phyloP scores from a whole-genome alignment of 2,113 vertebrate genomes.

The Delphinapterus leucas region DNA sequence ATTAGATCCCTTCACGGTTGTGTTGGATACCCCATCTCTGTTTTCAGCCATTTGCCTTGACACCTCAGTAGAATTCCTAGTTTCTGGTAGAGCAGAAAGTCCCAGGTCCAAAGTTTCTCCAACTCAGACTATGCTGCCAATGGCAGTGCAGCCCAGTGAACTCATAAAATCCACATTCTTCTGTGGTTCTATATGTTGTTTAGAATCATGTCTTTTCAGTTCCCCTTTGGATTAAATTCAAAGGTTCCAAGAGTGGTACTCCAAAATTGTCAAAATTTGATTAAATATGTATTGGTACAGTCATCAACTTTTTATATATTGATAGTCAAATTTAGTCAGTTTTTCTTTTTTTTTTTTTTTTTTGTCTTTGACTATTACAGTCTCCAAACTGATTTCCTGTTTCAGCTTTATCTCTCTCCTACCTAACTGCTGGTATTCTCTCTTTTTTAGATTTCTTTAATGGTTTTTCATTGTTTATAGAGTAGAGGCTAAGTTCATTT shows the following conservation, averaged over 20 bases:
- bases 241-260: neutral
- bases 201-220: neutral
- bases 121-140: neutral
- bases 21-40: neutral
- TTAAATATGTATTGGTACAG: neutral
- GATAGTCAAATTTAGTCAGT: neutral
- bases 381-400: neutral
- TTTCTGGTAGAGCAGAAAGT: neutral
- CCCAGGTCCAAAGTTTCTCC: neutral
- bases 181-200: neutral
- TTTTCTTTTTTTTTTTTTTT: neutral
- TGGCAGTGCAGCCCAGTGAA: neutral
- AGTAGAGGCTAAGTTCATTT: neutral
- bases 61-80: neutral
- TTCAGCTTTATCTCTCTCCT: neutral
- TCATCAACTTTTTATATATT: neutral
- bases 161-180: neutral
- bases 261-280: slow-evolving; percentile 12
- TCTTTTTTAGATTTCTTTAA: neutral
- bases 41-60: neutral
- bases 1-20: neutral
- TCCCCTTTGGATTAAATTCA: neutral
- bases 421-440: neutral
- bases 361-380: neutral
- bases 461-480: neutral